Conservation (phyloP, 2,797 vertebrate genomes). For the Muscicapa comitata region DNA sequence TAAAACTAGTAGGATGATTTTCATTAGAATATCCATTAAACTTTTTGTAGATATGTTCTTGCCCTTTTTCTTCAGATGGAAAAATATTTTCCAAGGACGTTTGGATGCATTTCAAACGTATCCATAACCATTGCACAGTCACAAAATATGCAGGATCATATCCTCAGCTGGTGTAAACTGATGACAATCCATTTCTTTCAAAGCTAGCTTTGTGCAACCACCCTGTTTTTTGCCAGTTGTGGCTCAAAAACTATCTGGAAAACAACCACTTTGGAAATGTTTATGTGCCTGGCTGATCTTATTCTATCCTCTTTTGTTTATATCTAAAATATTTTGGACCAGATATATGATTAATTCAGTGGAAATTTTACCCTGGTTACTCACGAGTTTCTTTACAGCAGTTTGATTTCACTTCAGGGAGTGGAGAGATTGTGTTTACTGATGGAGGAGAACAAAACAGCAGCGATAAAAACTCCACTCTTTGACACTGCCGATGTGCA, state of each 20-base stretch:
- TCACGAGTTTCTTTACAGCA: background rate
- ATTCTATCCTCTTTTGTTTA: conserved; percentile 47
- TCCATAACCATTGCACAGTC: background rate
- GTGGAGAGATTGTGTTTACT: conserved; percentile 41
- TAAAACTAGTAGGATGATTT: background rate
- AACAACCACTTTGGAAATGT: conserved; percentile 47
- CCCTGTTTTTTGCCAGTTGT: background rate
- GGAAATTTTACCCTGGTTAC: conserved; percentile 44
- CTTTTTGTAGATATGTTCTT: background rate
- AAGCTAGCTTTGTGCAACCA: conserved; percentile 18
- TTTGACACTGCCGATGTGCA: background rate
- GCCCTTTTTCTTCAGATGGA: background rate
- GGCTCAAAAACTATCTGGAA: conserved; percentile 48
- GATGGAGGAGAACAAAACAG: conserved; percentile 28
- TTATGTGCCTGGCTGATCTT: conserved; percentile 10
- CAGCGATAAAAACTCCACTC: conserved; percentile 22
- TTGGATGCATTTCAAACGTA: background rate
- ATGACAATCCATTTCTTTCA: conserved; percentile 42
- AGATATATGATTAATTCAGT: conserved; percentile 40
- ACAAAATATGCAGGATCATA: background rate
- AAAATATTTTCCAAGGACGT: conserved; percentile 3
- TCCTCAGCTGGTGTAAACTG: conserved; percentile 15
- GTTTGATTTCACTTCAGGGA: conserved; percentile 47
- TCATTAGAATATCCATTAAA: background rate
- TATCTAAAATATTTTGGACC: conserved; percentile 40